A percentile compares a stretch with the other conserved stretches of the same genome.
These are phyloP conservation scores for Trachelus troglodyta DNA, from an alignment of 2,888 invertebrate species.

Conservation along the genomic window DNA sequence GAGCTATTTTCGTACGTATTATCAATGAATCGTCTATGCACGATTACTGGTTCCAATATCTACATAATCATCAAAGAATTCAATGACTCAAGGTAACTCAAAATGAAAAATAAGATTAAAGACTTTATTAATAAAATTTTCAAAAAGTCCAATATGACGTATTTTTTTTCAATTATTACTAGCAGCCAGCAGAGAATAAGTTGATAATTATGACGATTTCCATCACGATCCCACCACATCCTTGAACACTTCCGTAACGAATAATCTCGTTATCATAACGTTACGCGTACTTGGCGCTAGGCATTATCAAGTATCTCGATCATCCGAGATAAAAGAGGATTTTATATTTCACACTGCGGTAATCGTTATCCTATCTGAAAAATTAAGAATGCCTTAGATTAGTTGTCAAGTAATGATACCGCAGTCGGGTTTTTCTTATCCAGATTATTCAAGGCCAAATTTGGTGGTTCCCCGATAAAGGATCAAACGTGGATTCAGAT, in stretches of 20 bases:
- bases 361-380: not conserved
- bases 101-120: not conserved
- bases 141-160: no score
- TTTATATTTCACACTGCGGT: not conserved
- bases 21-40: not conserved
- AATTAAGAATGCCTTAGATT: not conserved
- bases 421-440: not conserved
- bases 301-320: not conserved
- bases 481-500: not conserved
- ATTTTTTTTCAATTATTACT: not conserved
- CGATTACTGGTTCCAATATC: not conserved
- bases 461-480: not conserved
- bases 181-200: not conserved
- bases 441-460: not conserved
- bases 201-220: slow-evolving; percentile 16
- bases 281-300: not conserved
- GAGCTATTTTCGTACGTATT: not conserved
- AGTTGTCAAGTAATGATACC: not conserved
- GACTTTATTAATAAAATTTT: no score
- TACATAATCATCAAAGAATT: not conserved
- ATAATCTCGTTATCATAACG: slow-evolving; percentile 16
- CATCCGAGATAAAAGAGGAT: not conserved
- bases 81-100: not conserved
- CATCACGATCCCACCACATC: slow-evolving; percentile 22
- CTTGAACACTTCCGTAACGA: slow-evolving; percentile 21